Conservation (phyloP, 2,888 invertebrate species). For the Blastobasis lacticolella region DNA sequence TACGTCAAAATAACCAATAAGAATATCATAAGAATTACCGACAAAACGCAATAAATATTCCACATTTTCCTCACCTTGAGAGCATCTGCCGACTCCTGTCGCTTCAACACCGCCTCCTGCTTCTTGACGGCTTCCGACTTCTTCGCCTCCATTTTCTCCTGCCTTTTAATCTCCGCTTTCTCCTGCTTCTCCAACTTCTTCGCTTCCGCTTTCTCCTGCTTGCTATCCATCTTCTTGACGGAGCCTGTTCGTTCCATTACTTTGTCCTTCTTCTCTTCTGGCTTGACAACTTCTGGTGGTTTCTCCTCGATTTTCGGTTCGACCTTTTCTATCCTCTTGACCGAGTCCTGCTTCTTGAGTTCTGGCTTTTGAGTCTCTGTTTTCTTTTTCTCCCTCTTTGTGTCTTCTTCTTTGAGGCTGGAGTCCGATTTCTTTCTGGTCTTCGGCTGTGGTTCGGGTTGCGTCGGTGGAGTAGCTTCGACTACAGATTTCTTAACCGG, state of each 20-base stretch:
- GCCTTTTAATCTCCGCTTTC: conserved; percentile 37
- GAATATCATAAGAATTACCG: too few relatives aligned
- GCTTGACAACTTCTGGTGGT: conserved; percentile 11
- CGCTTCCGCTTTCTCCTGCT: conserved; percentile 34
- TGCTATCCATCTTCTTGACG: conserved; percentile 39
- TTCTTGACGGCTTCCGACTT: conserved; percentile 21
- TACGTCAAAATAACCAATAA: too few relatives aligned
- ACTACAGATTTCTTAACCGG: conserved; percentile 16
- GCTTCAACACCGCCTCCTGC: conserved; percentile 42
- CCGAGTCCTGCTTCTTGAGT: conserved; percentile 26
- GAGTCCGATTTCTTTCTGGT: conserved; percentile 59
- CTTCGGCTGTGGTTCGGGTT: conserved; percentile 34
- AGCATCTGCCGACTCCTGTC: conserved; percentile 56
- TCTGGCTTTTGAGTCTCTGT: conserved; percentile 28
- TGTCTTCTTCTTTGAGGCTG: conserved; percentile 57
- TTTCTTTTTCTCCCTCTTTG: conserved; percentile 42
- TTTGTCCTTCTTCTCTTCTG: conserved; percentile 27
- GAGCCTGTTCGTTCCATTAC: conserved; percentile 45
- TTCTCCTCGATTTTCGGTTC: conserved; percentile 31
- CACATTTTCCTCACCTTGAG: conserved; percentile 37
- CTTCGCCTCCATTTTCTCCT: conserved; percentile 38
- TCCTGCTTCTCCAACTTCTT: conserved; percentile 42
- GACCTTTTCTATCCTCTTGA: conserved; percentile 38
- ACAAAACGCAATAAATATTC: too few relatives aligned
- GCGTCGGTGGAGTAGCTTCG: neutral